Evolutionary conservation across 1,140 invertebrate genomes (phyloP).

Genomic region (Nylanderia fulva): DNA sequence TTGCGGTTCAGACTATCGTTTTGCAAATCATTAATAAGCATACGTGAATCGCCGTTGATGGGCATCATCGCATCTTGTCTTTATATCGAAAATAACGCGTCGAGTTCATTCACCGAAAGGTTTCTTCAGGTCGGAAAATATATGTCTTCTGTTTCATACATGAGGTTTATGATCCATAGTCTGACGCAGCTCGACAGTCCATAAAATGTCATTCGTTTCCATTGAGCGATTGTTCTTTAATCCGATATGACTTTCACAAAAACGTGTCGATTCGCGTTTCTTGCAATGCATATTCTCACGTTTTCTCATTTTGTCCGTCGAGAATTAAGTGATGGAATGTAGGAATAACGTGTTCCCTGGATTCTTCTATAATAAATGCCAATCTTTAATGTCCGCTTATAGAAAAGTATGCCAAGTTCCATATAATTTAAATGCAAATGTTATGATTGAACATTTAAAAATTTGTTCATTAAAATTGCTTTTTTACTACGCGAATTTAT

Average conservation of each 20-base stretch:
- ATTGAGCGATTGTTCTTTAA: background rate
- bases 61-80: conserved; percentile 25
- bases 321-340: background rate
- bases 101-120: background rate
- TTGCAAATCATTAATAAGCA: conserved; percentile 1
- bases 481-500: background rate
- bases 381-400: background rate
- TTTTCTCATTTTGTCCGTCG: conserved; percentile 23
- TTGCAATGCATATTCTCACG: background rate
- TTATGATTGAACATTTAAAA: background rate
- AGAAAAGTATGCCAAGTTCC: background rate
- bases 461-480: background rate
- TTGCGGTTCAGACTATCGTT: background rate
- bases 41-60: background rate
- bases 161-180: conserved; percentile 34
- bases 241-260: conserved; percentile 17
- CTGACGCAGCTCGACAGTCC: background rate
- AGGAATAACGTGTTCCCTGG: conserved; percentile 21
- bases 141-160: conserved; percentile 19
- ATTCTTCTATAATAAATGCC: conserved; percentile 12
- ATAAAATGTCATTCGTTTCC: conserved; percentile 25
- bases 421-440: background rate
- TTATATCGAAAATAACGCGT: background rate
- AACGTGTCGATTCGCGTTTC: background rate
- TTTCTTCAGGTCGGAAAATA: background rate